Base-by-base conservation (phyloP, 30 jellyfish, hydroid and myxozoan genomes). In the Pseudorhiza aurosa region DNA sequence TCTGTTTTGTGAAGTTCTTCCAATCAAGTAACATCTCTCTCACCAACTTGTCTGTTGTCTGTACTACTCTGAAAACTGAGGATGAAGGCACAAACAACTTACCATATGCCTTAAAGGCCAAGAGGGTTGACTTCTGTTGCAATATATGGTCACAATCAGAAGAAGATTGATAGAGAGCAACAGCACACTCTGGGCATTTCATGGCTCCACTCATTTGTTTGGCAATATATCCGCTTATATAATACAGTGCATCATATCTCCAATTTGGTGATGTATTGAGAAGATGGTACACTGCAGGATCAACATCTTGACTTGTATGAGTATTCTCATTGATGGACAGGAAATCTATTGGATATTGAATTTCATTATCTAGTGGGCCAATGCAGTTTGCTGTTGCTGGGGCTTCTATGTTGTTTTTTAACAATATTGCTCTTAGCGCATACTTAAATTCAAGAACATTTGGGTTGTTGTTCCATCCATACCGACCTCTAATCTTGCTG, bases 391-490 rank as follows among this genome's bases (percentile, higher is more conserved):
- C 83, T 11, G 70, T 58, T 17, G 24, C 44, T 32, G 89, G 72
- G 29, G 89, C 82, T 15, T 59, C 68, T 12, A 58, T 42, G 10
- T 45, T 62, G 60, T 77, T 77, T 63, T 63, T 75, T 33, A 59
- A 24, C 17, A 59, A 59, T 17, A 58, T 63, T 43, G 71, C 64
- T 62, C 89, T 59, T 35, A 58, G 9, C 26, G 89, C 81, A 77
- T 77, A 63, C 64, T 77, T 77, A 30, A 43, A 58, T 31, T 77
- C 58, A 32, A 77, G 32, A 37, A 46, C 68, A 40, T 58, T 77
- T 24, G 70, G 87, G 33, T 75, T 77, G 67, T 77, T 77, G 81
- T 75, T 75, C 88, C 88, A 75, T n/a, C 88, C 88, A 58, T 51
- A 75, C 8, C 65, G 81, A 51, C 88, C 75, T 26, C 81, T 31